Base-by-base conservation (phyloP, 30 jellyfish, hydroid and myxozoan genomes). In the Pelagia noctiluca region DNA sequence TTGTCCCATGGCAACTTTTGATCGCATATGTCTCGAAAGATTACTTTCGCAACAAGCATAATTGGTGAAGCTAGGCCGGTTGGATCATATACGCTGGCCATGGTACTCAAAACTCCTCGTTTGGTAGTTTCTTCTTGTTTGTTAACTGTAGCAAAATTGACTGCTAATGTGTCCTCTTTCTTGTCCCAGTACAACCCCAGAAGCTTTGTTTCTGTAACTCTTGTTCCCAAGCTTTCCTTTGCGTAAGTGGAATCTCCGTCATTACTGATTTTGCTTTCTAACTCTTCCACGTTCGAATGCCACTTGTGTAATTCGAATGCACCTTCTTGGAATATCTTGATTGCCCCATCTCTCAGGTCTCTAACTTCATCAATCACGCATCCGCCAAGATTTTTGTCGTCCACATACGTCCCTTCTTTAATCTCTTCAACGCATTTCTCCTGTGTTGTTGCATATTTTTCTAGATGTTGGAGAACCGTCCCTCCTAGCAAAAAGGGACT, bases 161-260 rank as follows among this genome's bases (percentile, higher is more conserved):
- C 60, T 12, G 86, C 42, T 2, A 80, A 4, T 5, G 73, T 65
- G 46, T 80, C 90, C 12, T 24, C n/a, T 10, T 38, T 23, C 46
- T 80, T 80, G 49, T 80, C 34, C 88, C 88, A 76, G 3, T 19
- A 2, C 32, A 76, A 16, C 7, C 85, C 90, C 21, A 80, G 86
- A 30, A 80, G 62, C 75, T 63, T 65, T 0, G 88, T 48, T 37
- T 80, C 88, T 16, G 47, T 74, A 8, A 7, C 80, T 47, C 16
- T 49, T 0, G 50, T 67, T 8, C 86, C 86, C 35, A 74, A 50
- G 42, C 28, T 26, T 21, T 57, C 22, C 21, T 66, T 66, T 26
- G 65, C 79, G 67, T 3, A 66, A 3, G 79, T 60, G 10, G 72
- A 10, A 5, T 60, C 72, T 4, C 35, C 5, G 21, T 22, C 35